Evolutionary conservation across 2,113 vertebrate genomes (phyloP), one percentile per base, ranked within the genome.

Genomic region (Eublepharis macularius): DNA sequence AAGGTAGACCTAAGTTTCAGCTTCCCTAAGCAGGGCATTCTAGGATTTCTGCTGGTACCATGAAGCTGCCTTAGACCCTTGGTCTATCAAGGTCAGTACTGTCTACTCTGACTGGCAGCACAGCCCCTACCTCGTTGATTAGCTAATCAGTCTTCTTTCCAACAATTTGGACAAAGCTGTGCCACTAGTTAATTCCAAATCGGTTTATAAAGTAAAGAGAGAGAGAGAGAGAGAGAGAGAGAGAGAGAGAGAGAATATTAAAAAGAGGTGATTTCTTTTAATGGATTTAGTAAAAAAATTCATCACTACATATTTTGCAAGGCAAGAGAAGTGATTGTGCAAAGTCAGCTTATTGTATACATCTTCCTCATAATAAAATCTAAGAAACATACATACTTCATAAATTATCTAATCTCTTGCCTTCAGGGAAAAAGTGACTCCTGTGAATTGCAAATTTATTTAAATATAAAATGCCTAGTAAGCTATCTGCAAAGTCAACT

Each of bases 351-450:
- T 57, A 32, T 70, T 79, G 34, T 60, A 66, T 45, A 26, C 6
- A 0, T 75, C 12, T 75, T 47, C 45, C 72, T 45, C 26, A 75
- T 75, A 49, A n/a, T 47, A 49, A 47, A 75, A 75, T 49, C 14
- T 19, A 75, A 75, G 29, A 32, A 75, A 75, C 29, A 13, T n/a
- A 29, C 24, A 49, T 32, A 45, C 43, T 75, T 75, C 45, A 75
- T 47, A 75, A 75, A 49, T 75, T 75, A n/a, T 32, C 29, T 29
- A 49, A 1, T 17, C 73, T n/a, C 43, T n/a, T 32, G 84, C 36
- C 69, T 70, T 9, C 29, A 86, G 89, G 81, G 79, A 51, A 83
- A 88, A 41, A 39, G 43, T 45, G 70, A 65, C 17, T 83, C 57
- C 21, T 19, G 2, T 63, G 34, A 73, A 80, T 39, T 0, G 0